phyloP scores from a whole-genome alignment of 1,140 invertebrate species.

The Caerostris darwini region DNA sequence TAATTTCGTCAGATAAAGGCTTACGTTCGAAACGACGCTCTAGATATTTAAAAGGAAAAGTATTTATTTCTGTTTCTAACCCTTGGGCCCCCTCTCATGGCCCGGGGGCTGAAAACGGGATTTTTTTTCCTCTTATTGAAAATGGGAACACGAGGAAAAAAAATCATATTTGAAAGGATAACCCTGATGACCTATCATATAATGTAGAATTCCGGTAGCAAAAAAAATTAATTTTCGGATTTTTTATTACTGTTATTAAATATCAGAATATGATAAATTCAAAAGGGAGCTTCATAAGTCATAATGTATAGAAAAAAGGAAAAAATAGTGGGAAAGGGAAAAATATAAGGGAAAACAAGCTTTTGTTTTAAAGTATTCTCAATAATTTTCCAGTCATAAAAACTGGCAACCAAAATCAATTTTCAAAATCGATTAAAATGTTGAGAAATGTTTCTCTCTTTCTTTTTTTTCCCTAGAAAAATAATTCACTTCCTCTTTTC shows the following conservation, averaged over 20 bases:
- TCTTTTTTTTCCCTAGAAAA: too few relatives aligned
- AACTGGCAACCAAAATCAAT: too few relatives aligned
- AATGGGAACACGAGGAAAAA: constrained; percentile 55
- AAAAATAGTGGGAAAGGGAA: too few relatives aligned
- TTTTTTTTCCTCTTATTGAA: neutral
- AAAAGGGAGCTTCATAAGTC: neutral
- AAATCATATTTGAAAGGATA: constrained; percentile 2
- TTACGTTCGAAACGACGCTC: neutral
- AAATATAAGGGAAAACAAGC: too few relatives aligned
- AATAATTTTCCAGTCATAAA: too few relatives aligned
- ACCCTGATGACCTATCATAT: neutral
- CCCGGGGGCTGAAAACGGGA: neutral
- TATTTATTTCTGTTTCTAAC: constrained; percentile 30
- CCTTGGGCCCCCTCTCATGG: constrained; percentile 5
- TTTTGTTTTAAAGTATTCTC: too few relatives aligned
- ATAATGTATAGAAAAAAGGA: neutral
- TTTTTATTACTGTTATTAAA: neutral
- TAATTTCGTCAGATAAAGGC: neutral
- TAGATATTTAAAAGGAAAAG: constrained; percentile 50
- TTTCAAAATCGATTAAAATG: too few relatives aligned
- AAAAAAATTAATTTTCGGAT: neutral
- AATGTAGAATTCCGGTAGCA: neutral
- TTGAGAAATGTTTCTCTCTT: too few relatives aligned
- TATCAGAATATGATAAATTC: neutral
- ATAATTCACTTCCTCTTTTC: too few relatives aligned